Percentiles rank a stretch among this genome's conserved stretches.
Evolutionary conservation across 2,797 vertebrate genomes (phyloP).

Genomic region (Notoglanidium macrostoma): DNA sequence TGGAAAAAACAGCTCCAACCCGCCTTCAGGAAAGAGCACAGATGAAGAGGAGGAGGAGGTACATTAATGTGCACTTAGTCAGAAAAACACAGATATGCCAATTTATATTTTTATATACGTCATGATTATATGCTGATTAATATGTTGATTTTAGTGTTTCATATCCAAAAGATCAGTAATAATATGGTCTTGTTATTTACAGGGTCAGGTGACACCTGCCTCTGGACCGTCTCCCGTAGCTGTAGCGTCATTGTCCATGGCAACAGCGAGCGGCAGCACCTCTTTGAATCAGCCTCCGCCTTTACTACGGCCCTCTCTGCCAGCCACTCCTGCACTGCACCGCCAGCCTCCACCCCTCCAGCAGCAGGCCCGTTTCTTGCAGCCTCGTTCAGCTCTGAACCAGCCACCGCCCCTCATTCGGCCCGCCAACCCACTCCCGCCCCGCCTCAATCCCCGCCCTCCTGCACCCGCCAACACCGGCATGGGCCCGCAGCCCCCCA

Average conservation of each 20-base stretch:
- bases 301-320: constrained; percentile 89
- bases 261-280: constrained; percentile 72
- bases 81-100: not conserved
- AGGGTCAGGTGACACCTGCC: constrained; percentile 78
- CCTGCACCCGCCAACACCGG: constrained; percentile 69
- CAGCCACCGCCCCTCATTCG: constrained; percentile 95
- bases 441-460: constrained; percentile 91
- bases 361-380: constrained; percentile 92
- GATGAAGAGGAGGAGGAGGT: constrained; percentile 94
- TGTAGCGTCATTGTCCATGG: constrained; percentile 73
- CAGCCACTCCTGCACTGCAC: constrained; percentile 90
- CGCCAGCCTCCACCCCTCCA: constrained; percentile 95
- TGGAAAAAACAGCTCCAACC: constrained; percentile 90
- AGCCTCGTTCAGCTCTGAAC: constrained; percentile 87
- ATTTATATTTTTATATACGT: not conserved
- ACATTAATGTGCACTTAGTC: not conserved
- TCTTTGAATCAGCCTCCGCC: constrained; percentile 93
- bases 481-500: constrained; percentile 78
- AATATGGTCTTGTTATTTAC: constrained; percentile 46
- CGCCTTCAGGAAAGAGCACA: constrained; percentile 93
- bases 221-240: constrained; percentile 85
- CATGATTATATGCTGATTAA: not conserved
- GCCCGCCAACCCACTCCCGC: constrained; percentile 88
- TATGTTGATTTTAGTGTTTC: not conserved
- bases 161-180: not conserved